Percentiles rank a stretch among this genome's conserved stretches.
Conservation (phyloP, 2,797 vertebrate genomes). For the Scarus forsteni region DNA sequence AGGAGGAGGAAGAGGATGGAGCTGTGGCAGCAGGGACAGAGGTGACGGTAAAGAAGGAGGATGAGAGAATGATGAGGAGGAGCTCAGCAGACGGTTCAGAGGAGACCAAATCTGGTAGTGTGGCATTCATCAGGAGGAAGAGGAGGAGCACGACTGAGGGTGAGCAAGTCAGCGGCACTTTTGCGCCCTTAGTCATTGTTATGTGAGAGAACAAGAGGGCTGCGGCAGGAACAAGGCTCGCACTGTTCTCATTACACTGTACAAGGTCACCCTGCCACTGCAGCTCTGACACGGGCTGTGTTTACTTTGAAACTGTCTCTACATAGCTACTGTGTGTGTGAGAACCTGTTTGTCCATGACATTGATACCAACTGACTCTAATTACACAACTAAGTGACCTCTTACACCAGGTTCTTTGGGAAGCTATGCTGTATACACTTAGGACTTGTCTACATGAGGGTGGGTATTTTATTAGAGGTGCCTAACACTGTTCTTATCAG, state of each 20-base stretch:
- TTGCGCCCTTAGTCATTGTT: constrained; percentile 21
- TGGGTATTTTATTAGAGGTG: no score
- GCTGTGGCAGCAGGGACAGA: constrained; percentile 67
- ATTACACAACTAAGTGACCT: constrained; percentile 62
- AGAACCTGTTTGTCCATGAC: constrained; percentile 61
- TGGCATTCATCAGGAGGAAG: constrained; percentile 74
- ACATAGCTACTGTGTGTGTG: constrained; percentile 35
- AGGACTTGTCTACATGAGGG: no score
- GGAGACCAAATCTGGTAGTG: constrained; percentile 69
- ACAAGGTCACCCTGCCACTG: constrained; percentile 57
- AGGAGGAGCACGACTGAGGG: constrained; percentile 80
- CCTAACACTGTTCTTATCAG: no score
- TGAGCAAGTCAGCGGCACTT: constrained; percentile 53
- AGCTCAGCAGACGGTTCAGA: constrained; percentile 81
- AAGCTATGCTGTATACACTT: constrained; percentile 17
- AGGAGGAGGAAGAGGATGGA: constrained; percentile 89
- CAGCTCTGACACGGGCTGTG: constrained; percentile 49
- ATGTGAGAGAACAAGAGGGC: constrained; percentile 28
- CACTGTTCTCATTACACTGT: constrained; percentile 51
- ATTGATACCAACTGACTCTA: constrained; percentile 57
- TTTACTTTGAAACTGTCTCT: constrained; percentile 59
- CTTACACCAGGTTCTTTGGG: constrained; percentile 30
- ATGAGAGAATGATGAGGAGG: constrained; percentile 83
- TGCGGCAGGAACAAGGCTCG: constrained; percentile 40
- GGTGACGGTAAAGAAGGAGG: constrained; percentile 78